Base-by-base conservation (phyloP, 1,140 invertebrate genomes). In the Formica selysi region DNA sequence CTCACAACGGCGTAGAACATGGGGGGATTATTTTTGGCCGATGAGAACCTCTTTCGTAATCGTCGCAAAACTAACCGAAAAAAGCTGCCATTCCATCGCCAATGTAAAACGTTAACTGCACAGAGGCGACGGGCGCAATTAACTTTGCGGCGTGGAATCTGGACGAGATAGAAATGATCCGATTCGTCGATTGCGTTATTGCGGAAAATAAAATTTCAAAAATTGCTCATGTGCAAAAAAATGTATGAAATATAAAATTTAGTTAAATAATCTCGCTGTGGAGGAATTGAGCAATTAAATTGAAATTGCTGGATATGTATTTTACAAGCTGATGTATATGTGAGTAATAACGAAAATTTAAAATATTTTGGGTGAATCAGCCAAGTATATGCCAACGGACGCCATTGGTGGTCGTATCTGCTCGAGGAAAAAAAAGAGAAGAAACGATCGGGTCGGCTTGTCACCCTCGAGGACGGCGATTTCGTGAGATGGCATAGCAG, bases 391-490 rank as follows among this genome's bases (percentile, higher is more conserved):
- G 7, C 19, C 26, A 38, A 32, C 29, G 22, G 57, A 41, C 88
- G 68, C 87, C 88, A 71, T 68, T 89, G 88, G n/a, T 73, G 65
- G 57, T 32, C 70, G 29, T 41, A 22, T 76, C 32, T 61, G 26
- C 6, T 26, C 41, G 85, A 90, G 48, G 36, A 62, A 81, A 22
- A 83, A 62, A 80, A 16, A 71, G 48, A 29, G 41, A 67, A 36
- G 26, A 85, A 26, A 89, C 74, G 16, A 29, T 78, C 57, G 76
- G 78, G 22, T 5, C 64, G 86, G 86, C 92, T 92, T 94, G 94
- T 95, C 94, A 92, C 93, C 93, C 78, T 91, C 57, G 76, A 70
- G 78, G 88, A 89, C 59, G 79, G 80, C 87, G 87, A 76, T 91
- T 90, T 90, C 89, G 89, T 93, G 87, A 74, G 87, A 89, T 83